A percentile compares a stretch with the other conserved stretches of the same genome.
These are phyloP conservation scores for Temnothorax longispinosus DNA, from an alignment of 1,140 invertebrate species.

Conservation along the genomic window DNA sequence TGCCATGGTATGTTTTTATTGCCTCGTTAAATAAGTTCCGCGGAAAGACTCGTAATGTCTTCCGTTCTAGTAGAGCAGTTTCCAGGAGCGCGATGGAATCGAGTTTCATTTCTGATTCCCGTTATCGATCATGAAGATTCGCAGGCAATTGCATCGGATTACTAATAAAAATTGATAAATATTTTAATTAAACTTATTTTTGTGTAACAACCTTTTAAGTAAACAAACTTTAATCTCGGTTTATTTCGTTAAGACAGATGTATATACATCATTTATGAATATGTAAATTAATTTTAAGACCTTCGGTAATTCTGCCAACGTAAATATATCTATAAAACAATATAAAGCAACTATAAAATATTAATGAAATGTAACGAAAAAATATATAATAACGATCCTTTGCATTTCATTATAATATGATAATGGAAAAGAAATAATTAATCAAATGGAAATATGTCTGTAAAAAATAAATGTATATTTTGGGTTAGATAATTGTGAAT, in stretches of 20 bases:
- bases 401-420: background rate
- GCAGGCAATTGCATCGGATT: background rate
- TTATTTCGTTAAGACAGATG: background rate
- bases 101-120: constrained; percentile 34
- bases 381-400: background rate
- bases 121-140: constrained; percentile 35
- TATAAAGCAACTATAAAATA: background rate
- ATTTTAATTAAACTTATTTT: background rate
- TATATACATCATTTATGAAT: background rate
- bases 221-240: background rate
- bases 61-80: constrained; percentile 57
- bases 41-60: constrained; percentile 62
- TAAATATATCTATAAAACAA: constrained; percentile 1
- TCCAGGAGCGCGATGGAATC: constrained; percentile 47
- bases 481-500: constrained; percentile 1
- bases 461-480: background rate
- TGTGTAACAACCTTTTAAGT: background rate
- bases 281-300: background rate
- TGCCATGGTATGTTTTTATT: constrained; percentile 60
- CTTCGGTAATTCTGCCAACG: background rate
- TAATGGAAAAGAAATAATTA: background rate
- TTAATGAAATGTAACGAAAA: background rate
- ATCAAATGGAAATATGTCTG: background rate
- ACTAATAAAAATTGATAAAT: constrained; percentile 18
- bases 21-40: constrained; percentile 64